Evolutionary conservation across 2,888 invertebrate genomes (phyloP), one percentile per base, ranked within the genome.

Genomic region (Sipha maydis): DNA sequence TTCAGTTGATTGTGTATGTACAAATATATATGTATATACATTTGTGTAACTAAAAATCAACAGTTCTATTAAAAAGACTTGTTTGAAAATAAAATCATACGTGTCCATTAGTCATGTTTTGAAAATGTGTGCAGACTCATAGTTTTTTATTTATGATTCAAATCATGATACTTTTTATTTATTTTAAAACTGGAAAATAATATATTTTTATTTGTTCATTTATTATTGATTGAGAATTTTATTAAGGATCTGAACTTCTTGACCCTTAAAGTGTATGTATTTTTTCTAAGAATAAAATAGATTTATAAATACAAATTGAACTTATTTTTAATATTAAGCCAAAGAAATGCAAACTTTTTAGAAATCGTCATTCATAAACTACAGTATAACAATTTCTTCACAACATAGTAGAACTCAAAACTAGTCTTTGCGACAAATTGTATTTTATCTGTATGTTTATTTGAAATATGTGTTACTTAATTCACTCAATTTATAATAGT

Each of bases 231-330:
- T 41, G 61, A 67, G 11, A 41, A 76, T 76, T 77, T 41, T 38
- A 61, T 77, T n/a, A 28, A 76, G 67, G 76, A 85, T 85, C 76
- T 77, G 84, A 84, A 85, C 41, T 77, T 83, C 48, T 84, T 61
- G 48, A 21, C 8, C 34, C 83, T n/a, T 75, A 61, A 73, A 38
- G 34, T 56, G 54, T 54, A 73, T 56, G 21, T 9, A 41, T 71
- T 61, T 84, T 75, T 61, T 85, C 17, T 67, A 41, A 75, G 21
- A 48, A 41, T 19, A 41, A 41, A 41, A 41, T 41, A 41, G 41
- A 41, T n/a, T 34, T 75, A 61, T 28, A 19, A 21, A 83, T 73
- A 73, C 54, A 34, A 25, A 73, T 75, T 19, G 9, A 61, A 83
- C 14, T 14, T 75, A 75, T 75, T 83, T 71, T 75, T 5, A 67